phyloP scores from a whole-genome alignment of 2,797 vertebrate species.

The Orestias chungarensis region DNA sequence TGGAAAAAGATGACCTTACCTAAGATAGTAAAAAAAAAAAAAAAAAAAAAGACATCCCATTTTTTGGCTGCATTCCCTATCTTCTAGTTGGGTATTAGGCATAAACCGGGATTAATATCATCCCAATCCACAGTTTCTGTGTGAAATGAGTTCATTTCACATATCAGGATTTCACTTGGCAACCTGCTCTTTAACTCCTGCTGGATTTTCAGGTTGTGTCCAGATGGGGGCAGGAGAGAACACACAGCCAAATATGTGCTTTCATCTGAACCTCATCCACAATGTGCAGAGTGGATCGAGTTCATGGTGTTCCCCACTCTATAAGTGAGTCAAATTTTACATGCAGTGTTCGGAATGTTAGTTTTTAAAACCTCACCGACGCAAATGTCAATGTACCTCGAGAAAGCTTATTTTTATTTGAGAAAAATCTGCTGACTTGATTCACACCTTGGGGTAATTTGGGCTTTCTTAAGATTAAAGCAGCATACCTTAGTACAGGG shows the following conservation, averaged over 20 bases:
- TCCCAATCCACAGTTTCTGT: neutral
- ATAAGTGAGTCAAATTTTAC: constrained; percentile 28
- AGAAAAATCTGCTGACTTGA: constrained; percentile 28
- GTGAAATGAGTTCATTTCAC: constrained; percentile 8
- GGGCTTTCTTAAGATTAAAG: constrained; percentile 21
- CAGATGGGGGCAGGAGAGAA: constrained; percentile 76
- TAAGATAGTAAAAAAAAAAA: neutral
- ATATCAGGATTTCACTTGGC: constrained; percentile 4
- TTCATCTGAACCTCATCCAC: constrained; percentile 57
- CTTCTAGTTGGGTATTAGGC: neutral
- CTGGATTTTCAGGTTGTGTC: constrained; percentile 56
- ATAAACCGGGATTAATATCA: neutral
- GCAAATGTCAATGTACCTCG: too few relatives aligned
- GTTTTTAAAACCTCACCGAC: neutral
- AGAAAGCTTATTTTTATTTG: constrained; percentile 32
- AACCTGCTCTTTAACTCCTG: neutral
- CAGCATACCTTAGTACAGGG: constrained; percentile 5
- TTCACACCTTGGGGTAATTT: constrained; percentile 18
- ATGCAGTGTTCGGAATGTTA: constrained; percentile 3
- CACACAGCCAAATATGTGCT: constrained; percentile 53
- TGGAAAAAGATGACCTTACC: constrained; percentile 12
- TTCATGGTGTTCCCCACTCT: constrained; percentile 41
- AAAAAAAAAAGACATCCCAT: neutral
- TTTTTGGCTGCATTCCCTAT: neutral
- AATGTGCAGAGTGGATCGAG: constrained; percentile 50